Evolutionary conservation across 2,888 invertebrate genomes (phyloP), one percentile per base, ranked within the genome.

Genomic region (Tenthredo amoena): DNA sequence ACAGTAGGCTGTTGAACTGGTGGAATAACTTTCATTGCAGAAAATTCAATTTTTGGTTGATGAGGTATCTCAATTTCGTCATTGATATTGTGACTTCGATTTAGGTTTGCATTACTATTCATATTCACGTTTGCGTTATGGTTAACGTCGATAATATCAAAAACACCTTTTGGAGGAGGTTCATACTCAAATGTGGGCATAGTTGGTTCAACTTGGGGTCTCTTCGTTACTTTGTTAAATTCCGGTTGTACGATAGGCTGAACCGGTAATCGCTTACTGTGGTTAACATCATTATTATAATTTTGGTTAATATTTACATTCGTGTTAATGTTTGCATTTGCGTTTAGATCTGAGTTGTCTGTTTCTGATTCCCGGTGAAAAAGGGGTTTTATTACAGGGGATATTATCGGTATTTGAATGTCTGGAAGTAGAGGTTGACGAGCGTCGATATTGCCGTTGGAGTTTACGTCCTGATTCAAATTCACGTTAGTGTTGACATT

Each of bases 371-470:
- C 40, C n/a, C n/a, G n/a, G n/a, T 34, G 71, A n/a, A 47, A 6
- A 5, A 26, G 34, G 15, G 43, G 7, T 47, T 26, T 31, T 21
- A 43, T 76, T 21, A 76, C 47, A 47, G 26, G 21, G 10, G 76
- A 10, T 76, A 76, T 47, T 26, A 76, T 12, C 76, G 76, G 58
- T 58, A 34, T 3, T 58, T 79, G 79, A 37, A 58, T 10, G 37
- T 37, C 10, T 37, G 55, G 37, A 58, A 18, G 55, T 37, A 58
- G 5, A 47, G 77, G 31, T 21, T 26, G 12, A 18, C 3, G 43
- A 50, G 37, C 47, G 3, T 15, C 55, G 37, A n/a, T 58, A 21
- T 77, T n/a, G n/a, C 58, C 34, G 55, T 58, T 37, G 6, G 31
- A 77, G 58, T 77, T 58, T 1, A 77, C 34, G 9, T 58, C 58